These are phyloP conservation scores for Leptura quadrifasciata DNA, from an alignment of 2,888 invertebrate species.

Conservation along the genomic window DNA sequence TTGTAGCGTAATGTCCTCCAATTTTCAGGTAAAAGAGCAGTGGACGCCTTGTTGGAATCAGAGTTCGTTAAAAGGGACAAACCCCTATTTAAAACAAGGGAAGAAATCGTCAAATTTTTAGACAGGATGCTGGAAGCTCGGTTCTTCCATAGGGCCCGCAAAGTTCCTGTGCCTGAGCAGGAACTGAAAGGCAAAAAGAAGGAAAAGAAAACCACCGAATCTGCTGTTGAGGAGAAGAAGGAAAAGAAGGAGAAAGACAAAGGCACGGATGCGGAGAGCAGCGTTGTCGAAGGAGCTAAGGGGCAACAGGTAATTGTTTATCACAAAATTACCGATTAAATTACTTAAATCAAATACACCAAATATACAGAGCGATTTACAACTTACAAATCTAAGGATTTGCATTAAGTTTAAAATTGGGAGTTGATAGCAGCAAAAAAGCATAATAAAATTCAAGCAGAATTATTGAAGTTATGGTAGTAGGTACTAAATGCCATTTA, in stretches of 20 bases:
- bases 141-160: constrained; percentile 95
- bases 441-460: no score
- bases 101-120: constrained; percentile 86
- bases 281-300: constrained; percentile 75
- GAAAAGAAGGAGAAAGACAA: constrained; percentile 73
- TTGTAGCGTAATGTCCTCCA: background rate
- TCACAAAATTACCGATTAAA: no score
- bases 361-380: no score
- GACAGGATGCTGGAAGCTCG: constrained; percentile 93
- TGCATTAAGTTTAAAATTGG: no score
- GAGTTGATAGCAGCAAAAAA: no score
- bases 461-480: no score
- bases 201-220: constrained; percentile 73
- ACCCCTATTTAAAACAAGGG: constrained; percentile 87
- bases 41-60: constrained; percentile 93
- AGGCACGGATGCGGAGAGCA: constrained; percentile 75
- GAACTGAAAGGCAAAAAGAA: constrained; percentile 79
- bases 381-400: no score
- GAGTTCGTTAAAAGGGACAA: constrained; percentile 88
- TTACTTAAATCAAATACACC: no score
- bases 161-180: constrained; percentile 85
- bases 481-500: no score
- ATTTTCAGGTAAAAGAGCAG: constrained; percentile 85
- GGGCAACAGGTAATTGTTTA: constrained; percentile 64
- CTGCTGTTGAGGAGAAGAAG: constrained; percentile 75